phyloP scores from a whole-genome alignment of 2,797 vertebrate genomes.

The Eospalax fontanierii region DNA sequence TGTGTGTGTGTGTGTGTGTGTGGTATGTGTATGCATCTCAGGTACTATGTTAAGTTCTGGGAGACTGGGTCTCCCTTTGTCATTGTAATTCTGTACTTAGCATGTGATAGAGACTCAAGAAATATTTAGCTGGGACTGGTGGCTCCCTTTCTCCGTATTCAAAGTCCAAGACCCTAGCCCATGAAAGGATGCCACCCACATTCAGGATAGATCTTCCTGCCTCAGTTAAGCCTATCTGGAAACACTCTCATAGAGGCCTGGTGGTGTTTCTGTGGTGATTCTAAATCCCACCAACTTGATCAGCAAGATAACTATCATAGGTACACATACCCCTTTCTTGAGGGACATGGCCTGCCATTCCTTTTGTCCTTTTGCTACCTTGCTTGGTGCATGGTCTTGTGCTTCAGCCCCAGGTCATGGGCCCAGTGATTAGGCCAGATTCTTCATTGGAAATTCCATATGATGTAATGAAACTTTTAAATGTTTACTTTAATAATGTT shows the following conservation, averaged over 20 bases:
- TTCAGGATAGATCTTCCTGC: neutral
- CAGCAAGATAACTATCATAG: neutral
- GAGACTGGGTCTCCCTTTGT: neutral
- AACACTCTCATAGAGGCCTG: neutral
- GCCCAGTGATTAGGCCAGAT: neutral
- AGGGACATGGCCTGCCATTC: neutral
- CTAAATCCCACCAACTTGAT: neutral
- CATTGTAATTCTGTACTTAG: neutral
- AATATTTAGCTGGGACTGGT: neutral
- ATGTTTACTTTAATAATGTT: neutral
- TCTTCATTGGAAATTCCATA: neutral
- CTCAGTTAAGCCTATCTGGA: neutral
- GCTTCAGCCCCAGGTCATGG: neutral
- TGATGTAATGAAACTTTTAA: neutral
- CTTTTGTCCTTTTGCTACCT: neutral
- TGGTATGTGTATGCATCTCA: neutral
- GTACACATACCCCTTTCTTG: neutral
- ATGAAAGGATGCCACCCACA: neutral
- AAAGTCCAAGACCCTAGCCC: neutral
- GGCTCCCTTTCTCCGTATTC: neutral
- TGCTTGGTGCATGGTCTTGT: neutral
- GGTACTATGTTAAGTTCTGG: neutral
- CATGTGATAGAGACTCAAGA: neutral
- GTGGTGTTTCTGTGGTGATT: neutral
- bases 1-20: too few relatives aligned